These are phyloP conservation scores for Drosophila mulleri DNA, from an alignment of 2,888 invertebrate genomes.

Conservation along the genomic window DNA sequence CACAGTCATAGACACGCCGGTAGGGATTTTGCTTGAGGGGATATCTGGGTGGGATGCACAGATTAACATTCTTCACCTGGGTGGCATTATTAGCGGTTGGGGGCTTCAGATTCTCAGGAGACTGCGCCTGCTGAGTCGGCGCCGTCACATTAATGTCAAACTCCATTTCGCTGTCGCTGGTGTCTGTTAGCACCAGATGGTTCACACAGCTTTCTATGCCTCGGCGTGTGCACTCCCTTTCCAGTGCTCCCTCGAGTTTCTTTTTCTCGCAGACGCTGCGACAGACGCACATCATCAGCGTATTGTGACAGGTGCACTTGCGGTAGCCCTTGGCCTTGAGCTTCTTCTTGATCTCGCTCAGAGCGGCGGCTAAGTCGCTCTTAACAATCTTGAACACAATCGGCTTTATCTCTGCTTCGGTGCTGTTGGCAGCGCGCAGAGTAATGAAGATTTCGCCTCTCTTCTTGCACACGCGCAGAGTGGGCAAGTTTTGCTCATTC, in stretches of 20 bases:
- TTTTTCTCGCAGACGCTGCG: slow-evolving; percentile 82
- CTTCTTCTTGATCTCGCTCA: slow-evolving; percentile 86
- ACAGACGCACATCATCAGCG: slow-evolving; percentile 83
- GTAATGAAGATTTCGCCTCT: slow-evolving; percentile 88
- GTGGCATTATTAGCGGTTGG: slow-evolving; percentile 86
- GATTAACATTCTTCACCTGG: slow-evolving; percentile 87
- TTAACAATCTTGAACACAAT: slow-evolving; percentile 89
- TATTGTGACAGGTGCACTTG: slow-evolving; percentile 86
- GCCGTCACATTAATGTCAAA: slow-evolving; percentile 90
- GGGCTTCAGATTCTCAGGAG: neutral
- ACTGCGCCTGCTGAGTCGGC: slow-evolving; percentile 85
- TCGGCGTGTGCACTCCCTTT: slow-evolving; percentile 83
- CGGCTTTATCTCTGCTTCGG: slow-evolving; percentile 84
- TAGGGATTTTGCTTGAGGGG: slow-evolving; percentile 59
- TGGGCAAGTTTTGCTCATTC: slow-evolving; percentile 85
- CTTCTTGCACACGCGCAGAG: slow-evolving; percentile 88
- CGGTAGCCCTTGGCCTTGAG: slow-evolving; percentile 86
- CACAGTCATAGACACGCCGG: slow-evolving; percentile 72
- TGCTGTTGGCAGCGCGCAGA: slow-evolving; percentile 23
- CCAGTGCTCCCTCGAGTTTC: slow-evolving; percentile 85
- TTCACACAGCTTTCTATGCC: slow-evolving; percentile 67
- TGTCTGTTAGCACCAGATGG: slow-evolving; percentile 78
- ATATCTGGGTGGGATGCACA: slow-evolving; percentile 35
- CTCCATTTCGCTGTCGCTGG: slow-evolving; percentile 87
- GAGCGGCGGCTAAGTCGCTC: slow-evolving; percentile 85